phyloP scores from a whole-genome alignment of 2,888 invertebrate species.

The Crocallis elinguaria region DNA sequence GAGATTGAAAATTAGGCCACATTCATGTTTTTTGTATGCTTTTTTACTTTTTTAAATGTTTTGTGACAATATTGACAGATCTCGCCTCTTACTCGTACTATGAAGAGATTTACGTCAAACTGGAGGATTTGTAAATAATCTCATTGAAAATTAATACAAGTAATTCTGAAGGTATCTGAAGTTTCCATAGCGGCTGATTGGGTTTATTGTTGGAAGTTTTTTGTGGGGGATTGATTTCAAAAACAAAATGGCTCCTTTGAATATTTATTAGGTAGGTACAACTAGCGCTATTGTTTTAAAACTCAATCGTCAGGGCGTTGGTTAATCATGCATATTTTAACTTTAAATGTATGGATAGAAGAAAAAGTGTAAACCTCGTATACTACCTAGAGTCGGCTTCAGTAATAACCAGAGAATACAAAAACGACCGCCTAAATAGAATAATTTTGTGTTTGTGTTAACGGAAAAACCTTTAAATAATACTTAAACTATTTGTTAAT shows the following conservation, averaged over 20 bases:
- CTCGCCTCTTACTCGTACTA: constrained; percentile 54
- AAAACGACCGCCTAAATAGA: no score
- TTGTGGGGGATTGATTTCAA: constrained; percentile 63
- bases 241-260: constrained; percentile 57
- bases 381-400: no score
- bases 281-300: constrained; percentile 36
- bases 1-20: constrained; percentile 82
- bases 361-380: no score
- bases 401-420: no score
- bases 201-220: constrained; percentile 73
- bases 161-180: constrained; percentile 56
- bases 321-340: constrained; percentile 33
- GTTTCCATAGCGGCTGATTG: constrained; percentile 68
- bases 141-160: constrained; percentile 80
- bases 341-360: constrained; percentile 35
- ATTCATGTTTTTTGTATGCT: constrained; percentile 63
- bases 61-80: constrained; percentile 83
- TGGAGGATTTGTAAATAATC: constrained; percentile 81
- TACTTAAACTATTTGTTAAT: no score
- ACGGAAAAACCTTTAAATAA: no score
- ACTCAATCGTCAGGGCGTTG: constrained; percentile 34
- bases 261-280: constrained; percentile 50
- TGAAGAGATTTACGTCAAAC: constrained; percentile 51
- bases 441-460: no score
- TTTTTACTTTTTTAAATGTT: constrained; percentile 64